These are phyloP conservation scores for Myotis davidii DNA, from an alignment of 2,113 vertebrate genomes.

Conservation along the genomic window DNA sequence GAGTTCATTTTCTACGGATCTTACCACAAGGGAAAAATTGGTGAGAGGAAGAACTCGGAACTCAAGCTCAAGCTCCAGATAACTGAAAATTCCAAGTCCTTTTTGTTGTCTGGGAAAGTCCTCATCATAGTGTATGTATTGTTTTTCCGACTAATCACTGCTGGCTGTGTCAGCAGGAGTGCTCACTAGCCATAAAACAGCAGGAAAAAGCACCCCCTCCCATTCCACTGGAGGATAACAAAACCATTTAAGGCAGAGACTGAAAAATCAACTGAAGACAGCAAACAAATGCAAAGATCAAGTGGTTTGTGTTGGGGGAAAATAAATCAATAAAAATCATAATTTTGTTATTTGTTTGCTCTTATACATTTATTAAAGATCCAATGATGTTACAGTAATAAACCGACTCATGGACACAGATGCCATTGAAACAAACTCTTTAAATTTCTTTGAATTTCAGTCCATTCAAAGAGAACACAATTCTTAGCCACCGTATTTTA, in stretches of 20 bases:
- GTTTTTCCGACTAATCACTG: constrained; percentile 15
- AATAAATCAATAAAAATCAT: neutral
- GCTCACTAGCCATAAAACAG: neutral
- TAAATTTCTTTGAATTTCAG: neutral
- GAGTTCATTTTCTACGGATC: constrained; percentile 17
- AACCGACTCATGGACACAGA: neutral
- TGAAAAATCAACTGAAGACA: constrained; percentile 22
- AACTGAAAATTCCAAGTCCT: neutral
- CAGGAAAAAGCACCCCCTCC: neutral
- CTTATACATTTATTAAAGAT: neutral
- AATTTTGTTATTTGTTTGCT: neutral
- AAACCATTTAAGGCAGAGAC: neutral
- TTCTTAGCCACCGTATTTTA: neutral
- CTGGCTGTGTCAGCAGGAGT: neutral
- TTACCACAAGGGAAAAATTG: neutral
- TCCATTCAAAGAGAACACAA: neutral
- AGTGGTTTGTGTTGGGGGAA: neutral
- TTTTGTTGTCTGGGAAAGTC: constrained; percentile 27
- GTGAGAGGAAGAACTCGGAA: constrained; percentile 39
- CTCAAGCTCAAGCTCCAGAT: neutral
- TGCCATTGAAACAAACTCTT: neutral
- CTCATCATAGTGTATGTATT: neutral
- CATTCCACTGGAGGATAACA: neutral
- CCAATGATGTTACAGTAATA: neutral
- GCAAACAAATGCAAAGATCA: neutral